These are phyloP conservation scores for Scaptomyza polygonia DNA, from an alignment of 2,888 invertebrate genomes.

Conservation along the genomic window DNA sequence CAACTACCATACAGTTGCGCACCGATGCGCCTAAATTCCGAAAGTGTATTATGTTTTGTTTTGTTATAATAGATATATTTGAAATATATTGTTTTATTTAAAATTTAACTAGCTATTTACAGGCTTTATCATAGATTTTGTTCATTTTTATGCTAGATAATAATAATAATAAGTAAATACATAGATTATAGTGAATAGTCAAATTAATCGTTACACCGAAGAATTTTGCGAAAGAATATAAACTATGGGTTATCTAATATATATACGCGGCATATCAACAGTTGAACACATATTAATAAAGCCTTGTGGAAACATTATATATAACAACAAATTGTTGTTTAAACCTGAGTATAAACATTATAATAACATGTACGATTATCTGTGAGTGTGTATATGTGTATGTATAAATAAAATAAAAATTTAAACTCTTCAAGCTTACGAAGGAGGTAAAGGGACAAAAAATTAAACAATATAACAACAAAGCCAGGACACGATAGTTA, in stretches of 20 bases:
- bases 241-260: constrained; percentile 25
- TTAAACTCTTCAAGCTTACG: constrained; percentile 48
- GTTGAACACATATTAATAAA: constrained; percentile 66
- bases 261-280: constrained; percentile 31
- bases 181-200: constrained; percentile 38
- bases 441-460: constrained; percentile 34
- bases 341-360: constrained; percentile 65
- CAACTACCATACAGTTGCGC: too few relatives aligned
- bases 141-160: constrained; percentile 60
- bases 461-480: constrained; percentile 58
- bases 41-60: too few relatives aligned
- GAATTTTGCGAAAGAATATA: constrained; percentile 40
- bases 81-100: constrained; percentile 77
- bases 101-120: constrained; percentile 76
- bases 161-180: constrained; percentile 44
- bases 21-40: too few relatives aligned
- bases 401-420: constrained; percentile 58
- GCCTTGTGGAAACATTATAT: constrained; percentile 57
- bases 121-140: constrained; percentile 56
- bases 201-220: constrained; percentile 51
- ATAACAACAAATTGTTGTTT: constrained; percentile 69
- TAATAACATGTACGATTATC: constrained; percentile 52
- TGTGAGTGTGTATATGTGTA: constrained; percentile 35
- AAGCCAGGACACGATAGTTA: constrained; percentile 54
- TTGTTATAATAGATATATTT: constrained; percentile 65